These are phyloP conservation scores for Drosophila leontia DNA, from an alignment of 1,140 invertebrate species.

Conservation along the genomic window DNA sequence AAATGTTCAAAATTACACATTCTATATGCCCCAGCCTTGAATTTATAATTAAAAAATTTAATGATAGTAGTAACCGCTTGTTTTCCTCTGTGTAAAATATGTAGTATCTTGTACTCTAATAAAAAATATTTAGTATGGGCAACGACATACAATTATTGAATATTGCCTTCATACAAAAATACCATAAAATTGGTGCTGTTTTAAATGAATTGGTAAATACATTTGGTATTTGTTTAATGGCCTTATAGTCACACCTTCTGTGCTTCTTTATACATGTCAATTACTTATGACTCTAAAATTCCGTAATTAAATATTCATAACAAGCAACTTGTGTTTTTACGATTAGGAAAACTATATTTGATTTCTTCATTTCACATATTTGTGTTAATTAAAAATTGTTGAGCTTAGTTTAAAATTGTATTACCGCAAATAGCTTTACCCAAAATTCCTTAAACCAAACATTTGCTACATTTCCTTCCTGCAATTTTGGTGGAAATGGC, in stretches of 20 bases:
- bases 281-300: conserved; percentile 3
- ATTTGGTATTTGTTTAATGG: conserved; percentile 23
- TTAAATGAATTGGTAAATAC: conserved; percentile 43
- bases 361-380: not conserved
- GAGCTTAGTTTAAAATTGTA: not conserved
- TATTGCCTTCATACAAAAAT: conserved; percentile 37
- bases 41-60: too few species aligned
- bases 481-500: conserved; percentile 41
- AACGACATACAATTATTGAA: conserved; percentile 34
- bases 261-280: conserved; percentile 18
- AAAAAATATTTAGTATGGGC: conserved; percentile 47
- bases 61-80: too few species aligned
- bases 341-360: conserved; percentile 6
- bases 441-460: not conserved
- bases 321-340: conserved; percentile 6
- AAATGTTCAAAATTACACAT: too few species aligned
- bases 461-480: conserved; percentile 7
- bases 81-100: conserved; percentile 8
- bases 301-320: conserved; percentile 14
- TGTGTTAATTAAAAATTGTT: conserved; percentile 1
- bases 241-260: conserved; percentile 26
- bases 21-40: too few species aligned
- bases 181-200: conserved; percentile 25
- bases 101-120: conserved; percentile 16
- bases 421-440: not conserved